Percentiles rank a stretch among this genome's conserved stretches.
Evolutionary conservation across 2,888 invertebrate genomes (phyloP).

Genomic region (Dicyrtoma fusca): DNA sequence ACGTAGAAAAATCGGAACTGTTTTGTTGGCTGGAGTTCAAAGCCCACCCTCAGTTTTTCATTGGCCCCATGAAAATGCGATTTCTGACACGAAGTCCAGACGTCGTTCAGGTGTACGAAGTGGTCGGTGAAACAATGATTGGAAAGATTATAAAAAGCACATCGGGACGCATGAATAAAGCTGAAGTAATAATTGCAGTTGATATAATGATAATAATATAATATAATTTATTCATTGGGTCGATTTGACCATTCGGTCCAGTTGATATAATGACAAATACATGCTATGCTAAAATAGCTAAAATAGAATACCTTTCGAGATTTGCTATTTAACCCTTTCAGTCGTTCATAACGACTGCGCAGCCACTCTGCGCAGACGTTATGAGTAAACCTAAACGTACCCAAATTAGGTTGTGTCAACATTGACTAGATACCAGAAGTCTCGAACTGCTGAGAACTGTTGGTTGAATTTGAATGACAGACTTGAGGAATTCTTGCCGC

Average conservation of each 20-base stretch:
- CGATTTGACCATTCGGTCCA: no score
- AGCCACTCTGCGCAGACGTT: no score
- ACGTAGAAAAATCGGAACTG: constrained; percentile 20
- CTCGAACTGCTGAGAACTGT: not conserved
- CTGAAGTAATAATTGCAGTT: no score
- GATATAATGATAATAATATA: no score
- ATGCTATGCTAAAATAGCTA: no score
- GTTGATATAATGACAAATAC: no score
- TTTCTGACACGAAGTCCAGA: constrained; percentile 21
- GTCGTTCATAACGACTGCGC: no score
- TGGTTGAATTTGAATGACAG: constrained; percentile 4
- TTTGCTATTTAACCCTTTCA: no score
- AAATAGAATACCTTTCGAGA: no score
- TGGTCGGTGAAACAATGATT: constrained; percentile 21
- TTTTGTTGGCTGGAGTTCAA: constrained; percentile 42
- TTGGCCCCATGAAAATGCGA: constrained; percentile 42
- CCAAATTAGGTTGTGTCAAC: no score
- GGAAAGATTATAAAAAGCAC: not conserved
- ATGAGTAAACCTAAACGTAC: no score
- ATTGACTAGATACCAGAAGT: not conserved
- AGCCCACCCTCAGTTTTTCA: constrained; percentile 28
- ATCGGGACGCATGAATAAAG: not conserved
- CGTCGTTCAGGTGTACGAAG: constrained; percentile 39
- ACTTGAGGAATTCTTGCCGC: not conserved
- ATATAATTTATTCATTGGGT: no score